Evolutionary conservation across 2,113 vertebrate species (phyloP), one percentile per base, ranked within the genome.

Genomic region (Corydoras sp.): DNA sequence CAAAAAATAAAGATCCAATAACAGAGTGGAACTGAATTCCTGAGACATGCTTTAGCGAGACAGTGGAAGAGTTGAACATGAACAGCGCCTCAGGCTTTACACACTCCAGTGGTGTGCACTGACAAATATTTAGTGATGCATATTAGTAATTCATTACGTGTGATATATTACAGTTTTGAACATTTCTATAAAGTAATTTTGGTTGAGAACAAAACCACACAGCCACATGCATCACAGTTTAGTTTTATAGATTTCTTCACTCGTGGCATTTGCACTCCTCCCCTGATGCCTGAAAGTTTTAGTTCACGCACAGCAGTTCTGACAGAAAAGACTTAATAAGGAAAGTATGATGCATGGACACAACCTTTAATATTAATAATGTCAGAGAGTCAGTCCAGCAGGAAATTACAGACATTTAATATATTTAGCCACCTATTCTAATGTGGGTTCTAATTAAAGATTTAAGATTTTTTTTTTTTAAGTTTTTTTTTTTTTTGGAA

Each of bases 11-110:
- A 12, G 51, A 53, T 10, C 13, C 5, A 10, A 53, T 14, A 53
- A 80, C 55, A 58, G 5, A 56, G 75, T 62, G 78, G 77, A 68
- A 71, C 3, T 8, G 78, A 81, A 87, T 85, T 83, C 80, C 81
- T 80, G 59, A 80, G 71, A 65, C 62, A 65, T 72, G 71, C 73
- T 65, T 78, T 79, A 83, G 79, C 63, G 73, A 65, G 76, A 79
- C 24, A 35, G 73, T 64, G 76, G 68, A 72, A n/a, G 69, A 69
- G 12, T 15, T 30, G 8, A 56, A 48, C 31, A 65, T 65, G 54
- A 72, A 35, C 62, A 72, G 61, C 9, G 3, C 13, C 35, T 56
- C 13, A 56, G 14, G 14, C 14, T 13, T 56, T n/a, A n/a, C 14
- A 56, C 29, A 77, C 29, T 71, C 9, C 54, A 62, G 12, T 43